Percentiles rank a stretch among this genome's conserved stretches.
These are phyloP conservation scores for Trialeurodes vaporariorum DNA, from an alignment of 1,140 invertebrate genomes.

Conservation along the genomic window DNA sequence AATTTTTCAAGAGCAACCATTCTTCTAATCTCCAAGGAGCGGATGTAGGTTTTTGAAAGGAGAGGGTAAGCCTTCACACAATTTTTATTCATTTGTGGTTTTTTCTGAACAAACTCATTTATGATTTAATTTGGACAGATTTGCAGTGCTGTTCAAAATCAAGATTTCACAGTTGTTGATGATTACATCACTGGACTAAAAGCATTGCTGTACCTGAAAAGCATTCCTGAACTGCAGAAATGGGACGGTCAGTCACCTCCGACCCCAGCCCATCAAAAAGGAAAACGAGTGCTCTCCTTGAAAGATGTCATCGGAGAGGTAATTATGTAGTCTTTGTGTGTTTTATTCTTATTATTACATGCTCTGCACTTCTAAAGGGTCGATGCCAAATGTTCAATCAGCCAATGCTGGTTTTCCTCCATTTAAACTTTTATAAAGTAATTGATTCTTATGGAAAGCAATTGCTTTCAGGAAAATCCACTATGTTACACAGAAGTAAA, in stretches of 20 bases:
- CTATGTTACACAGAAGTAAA: too few species aligned
- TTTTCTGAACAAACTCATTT: too few species aligned
- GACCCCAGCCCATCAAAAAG: conserved; percentile 76
- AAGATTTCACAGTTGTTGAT: conserved; percentile 91
- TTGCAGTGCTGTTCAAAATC: conserved; percentile 95
- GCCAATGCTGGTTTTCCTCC: neutral
- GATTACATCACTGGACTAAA: conserved; percentile 88
- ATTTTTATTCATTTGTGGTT: too few species aligned
- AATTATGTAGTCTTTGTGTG: conserved; percentile 19
- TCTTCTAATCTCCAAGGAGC: too few species aligned
- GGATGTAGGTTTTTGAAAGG: too few species aligned
- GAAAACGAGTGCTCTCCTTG: conserved; percentile 61
- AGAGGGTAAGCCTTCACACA: too few species aligned
- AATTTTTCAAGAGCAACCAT: too few species aligned
- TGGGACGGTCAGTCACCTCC: conserved; percentile 95
- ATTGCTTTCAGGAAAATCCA: too few species aligned
- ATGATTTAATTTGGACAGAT: too few species aligned
- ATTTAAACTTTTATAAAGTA: too few species aligned
- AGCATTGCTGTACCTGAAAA: conserved; percentile 72
- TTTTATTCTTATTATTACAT: conserved; percentile 14
- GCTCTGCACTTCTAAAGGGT: neutral
- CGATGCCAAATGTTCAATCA: conserved; percentile 2
- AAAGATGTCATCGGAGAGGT: conserved; percentile 52
- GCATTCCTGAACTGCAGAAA: conserved; percentile 44
- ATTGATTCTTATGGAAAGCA: too few species aligned